Conservation (phyloP, 2,888 invertebrate species). For the Heliconius hortense region DNA sequence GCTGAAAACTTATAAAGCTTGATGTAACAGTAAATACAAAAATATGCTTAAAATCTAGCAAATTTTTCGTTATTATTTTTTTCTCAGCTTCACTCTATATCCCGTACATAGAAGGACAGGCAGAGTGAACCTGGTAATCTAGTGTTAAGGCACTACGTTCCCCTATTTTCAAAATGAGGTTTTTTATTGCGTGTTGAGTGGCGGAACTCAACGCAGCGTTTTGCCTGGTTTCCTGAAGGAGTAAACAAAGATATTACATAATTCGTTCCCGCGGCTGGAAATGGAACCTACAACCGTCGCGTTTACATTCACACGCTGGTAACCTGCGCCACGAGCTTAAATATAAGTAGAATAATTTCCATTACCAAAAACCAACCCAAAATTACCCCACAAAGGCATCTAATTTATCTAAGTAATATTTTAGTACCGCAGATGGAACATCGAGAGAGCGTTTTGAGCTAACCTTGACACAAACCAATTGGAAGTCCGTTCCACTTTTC, state of each 20-base stretch:
- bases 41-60: not conserved
- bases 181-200: not conserved
- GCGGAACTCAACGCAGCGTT: not conserved
- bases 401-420: slow-evolving; percentile 23
- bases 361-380: no score
- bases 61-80: not conserved
- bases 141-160: not conserved
- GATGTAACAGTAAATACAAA: slow-evolving; percentile 3
- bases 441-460: slow-evolving; percentile 26
- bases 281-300: not conserved
- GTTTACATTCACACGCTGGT: not conserved
- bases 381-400: not conserved
- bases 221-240: not conserved
- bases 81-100: not conserved
- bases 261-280: not conserved
- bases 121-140: not conserved
- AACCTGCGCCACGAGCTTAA: not conserved
- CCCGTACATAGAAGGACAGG: not conserved
- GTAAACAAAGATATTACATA: not conserved
- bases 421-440: slow-evolving; percentile 21
- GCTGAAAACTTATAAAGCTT: slow-evolving; percentile 17
- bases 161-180: no score
- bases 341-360: no score
- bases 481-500: slow-evolving; percentile 33
- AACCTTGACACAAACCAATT: slow-evolving; percentile 35